These are phyloP conservation scores for Cheirogaleus major DNA, from an alignment of 2,797 vertebrate species.

Conservation along the genomic window DNA sequence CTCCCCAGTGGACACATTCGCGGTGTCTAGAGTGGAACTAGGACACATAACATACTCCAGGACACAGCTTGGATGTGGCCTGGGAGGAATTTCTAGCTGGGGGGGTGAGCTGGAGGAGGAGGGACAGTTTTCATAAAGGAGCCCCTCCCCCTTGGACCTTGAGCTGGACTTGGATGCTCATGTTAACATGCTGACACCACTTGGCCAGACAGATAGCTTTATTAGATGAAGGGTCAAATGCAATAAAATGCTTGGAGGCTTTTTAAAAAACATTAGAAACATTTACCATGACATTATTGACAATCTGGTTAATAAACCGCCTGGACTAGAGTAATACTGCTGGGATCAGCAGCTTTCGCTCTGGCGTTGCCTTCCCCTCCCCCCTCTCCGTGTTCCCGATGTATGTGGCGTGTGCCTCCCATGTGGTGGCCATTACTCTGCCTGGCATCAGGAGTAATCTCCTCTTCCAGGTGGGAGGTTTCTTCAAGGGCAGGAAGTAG, in stretches of 20 bases:
- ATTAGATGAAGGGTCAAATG: conserved; percentile 66
- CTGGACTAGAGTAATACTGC: conserved; percentile 35
- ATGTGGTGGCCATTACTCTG: neutral
- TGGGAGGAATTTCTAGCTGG: neutral
- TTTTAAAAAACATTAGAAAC: conserved; percentile 67
- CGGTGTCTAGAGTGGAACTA: neutral
- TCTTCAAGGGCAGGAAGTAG: neutral
- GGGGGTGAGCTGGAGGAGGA: neutral
- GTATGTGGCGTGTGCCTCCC: neutral
- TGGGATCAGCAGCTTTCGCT: conserved; percentile 45
- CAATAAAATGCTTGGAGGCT: conserved; percentile 67
- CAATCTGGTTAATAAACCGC: conserved; percentile 59
- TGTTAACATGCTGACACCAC: conserved; percentile 61
- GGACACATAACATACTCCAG: neutral
- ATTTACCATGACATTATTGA: conserved; percentile 71
- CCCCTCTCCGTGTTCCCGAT: neutral
- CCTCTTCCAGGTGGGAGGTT: neutral
- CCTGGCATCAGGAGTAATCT: neutral
- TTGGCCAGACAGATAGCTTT: conserved; percentile 59
- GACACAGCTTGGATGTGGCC: neutral
- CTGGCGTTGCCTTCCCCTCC: accelerated
- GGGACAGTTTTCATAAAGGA: neutral
- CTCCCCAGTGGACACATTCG: neutral
- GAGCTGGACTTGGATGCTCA: neutral
- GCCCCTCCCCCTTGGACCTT: neutral